These are phyloP conservation scores for Strigamia crassipes DNA, from an alignment of 2,888 invertebrate genomes.

Conservation along the genomic window DNA sequence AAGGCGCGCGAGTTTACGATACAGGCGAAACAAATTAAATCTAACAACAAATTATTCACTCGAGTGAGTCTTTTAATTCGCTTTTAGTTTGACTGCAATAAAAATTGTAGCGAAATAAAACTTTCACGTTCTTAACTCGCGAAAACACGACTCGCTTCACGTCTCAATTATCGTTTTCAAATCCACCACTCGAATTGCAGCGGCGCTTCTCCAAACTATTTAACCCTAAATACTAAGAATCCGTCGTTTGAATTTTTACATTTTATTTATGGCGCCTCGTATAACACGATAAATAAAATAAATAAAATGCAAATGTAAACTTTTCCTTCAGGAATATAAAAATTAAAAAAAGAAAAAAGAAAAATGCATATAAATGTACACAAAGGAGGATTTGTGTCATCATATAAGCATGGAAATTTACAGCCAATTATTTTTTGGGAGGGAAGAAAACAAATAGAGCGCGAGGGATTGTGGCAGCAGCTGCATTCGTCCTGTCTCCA, in stretches of 20 bases:
- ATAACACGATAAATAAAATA: background rate
- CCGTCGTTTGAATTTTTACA: no score
- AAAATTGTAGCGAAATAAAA: background rate
- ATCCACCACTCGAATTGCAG: background rate
- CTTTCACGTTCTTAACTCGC: background rate
- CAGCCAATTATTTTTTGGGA: conserved; percentile 16
- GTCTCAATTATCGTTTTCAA: background rate
- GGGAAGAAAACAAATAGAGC: conserved; percentile 14
- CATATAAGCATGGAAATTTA: background rate
- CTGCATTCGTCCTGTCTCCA: conserved; percentile 29
- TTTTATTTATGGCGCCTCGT: no score
- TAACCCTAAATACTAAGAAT: no score
- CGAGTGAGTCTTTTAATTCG: background rate
- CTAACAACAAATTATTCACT: conserved; percentile 10
- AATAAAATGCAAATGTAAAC: background rate
- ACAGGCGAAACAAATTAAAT: conserved; percentile 5
- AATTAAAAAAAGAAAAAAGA: background rate
- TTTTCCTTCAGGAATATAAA: background rate
- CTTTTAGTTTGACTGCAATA: background rate
- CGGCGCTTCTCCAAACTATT: no score
- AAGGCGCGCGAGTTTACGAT: background rate
- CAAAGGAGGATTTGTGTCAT: background rate
- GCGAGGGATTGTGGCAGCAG: conserved; percentile 30
- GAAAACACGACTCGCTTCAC: background rate
- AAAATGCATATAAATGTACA: background rate